A percentile compares a stretch with the other conserved stretches of the same genome.
Conservation (phyloP, 30 jellyfish, hydroid and myxozoan species). For the Hydra vulgaris region DNA sequence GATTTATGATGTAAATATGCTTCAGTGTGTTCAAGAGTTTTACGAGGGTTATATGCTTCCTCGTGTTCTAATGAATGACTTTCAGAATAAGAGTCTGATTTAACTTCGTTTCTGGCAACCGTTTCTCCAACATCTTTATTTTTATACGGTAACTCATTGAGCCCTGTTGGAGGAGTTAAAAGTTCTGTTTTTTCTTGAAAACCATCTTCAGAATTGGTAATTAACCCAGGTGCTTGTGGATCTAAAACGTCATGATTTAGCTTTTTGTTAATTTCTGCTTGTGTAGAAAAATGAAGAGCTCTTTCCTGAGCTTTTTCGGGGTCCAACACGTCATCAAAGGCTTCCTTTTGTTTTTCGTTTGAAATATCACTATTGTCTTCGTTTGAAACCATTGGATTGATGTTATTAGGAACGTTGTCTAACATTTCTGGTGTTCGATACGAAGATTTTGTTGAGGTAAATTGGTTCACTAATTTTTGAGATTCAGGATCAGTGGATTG, state of each 20-base stretch:
- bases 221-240: background rate
- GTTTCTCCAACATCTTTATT: background rate
- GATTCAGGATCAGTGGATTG: constrained; percentile 14
- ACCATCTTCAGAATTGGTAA: background rate
- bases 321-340: constrained; percentile 8
- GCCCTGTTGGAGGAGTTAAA: background rate
- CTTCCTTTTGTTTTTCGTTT: background rate
- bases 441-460: background rate
- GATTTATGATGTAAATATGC: background rate
- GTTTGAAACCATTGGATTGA: background rate
- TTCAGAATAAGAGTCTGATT: background rate
- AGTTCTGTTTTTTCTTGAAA: background rate
- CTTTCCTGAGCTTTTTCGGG: constrained; percentile 32
- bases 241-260: background rate
- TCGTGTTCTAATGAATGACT: background rate
- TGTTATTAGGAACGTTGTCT: background rate
- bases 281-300: constrained; percentile 9
- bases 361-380: background rate
- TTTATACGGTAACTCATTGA: background rate
- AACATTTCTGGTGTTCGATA: background rate
- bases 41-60: background rate
- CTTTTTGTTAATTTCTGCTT: constrained; percentile 16
- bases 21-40: background rate
- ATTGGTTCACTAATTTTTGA: constrained; percentile 16
- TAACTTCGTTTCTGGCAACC: background rate